A percentile compares a stretch with the other conserved stretches of the same genome.
Evolutionary conservation across 2,113 vertebrate species (phyloP).

Genomic region (Melanocharis versteri): DNA sequence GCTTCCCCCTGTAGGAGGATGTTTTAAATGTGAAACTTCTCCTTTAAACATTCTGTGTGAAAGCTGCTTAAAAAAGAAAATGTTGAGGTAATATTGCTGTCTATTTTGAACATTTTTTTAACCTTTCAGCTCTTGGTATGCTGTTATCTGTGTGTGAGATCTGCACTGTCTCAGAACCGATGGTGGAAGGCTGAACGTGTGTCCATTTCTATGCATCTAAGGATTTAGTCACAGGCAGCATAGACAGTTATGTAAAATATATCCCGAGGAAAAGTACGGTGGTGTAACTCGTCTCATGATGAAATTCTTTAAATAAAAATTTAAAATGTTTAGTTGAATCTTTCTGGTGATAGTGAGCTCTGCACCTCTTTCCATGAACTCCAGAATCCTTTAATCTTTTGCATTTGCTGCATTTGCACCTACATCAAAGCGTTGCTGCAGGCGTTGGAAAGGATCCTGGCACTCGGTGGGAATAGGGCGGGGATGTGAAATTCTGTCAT

Average conservation of each 20-base stretch:
- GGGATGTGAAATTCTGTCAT: slow-evolving; percentile 59
- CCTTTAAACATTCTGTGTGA: not conserved
- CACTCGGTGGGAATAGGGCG: slow-evolving; percentile 1
- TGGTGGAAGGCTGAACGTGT: not conserved
- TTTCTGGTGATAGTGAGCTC: not conserved
- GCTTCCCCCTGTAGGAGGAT: not conserved
- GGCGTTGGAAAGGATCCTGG: slow-evolving; percentile 53
- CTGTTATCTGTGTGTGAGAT: not conserved
- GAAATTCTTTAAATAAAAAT: slow-evolving; percentile 18
- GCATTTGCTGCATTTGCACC: slow-evolving; percentile 47
- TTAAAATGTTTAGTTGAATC: slow-evolving; percentile 11
- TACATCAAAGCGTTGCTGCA: slow-evolving; percentile 60
- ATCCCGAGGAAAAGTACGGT: not conserved
- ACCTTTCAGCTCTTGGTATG: not conserved
- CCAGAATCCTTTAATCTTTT: slow-evolving; percentile 58
- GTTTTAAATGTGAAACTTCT: slow-evolving; percentile 4
- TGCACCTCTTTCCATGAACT: not conserved
- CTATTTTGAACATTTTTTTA: not conserved
- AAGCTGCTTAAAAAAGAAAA: not conserved
- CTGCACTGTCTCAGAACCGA: rapidly evolving
- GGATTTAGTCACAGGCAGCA: not conserved
- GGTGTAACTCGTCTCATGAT: not conserved
- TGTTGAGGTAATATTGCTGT: not conserved
- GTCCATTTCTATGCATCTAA: not conserved
- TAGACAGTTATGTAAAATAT: slow-evolving; percentile 12